A percentile compares a stretch with the other conserved stretches of the same genome.
Conservation (phyloP, 2,113 vertebrate species). For the Pteronura brasiliensis region DNA sequence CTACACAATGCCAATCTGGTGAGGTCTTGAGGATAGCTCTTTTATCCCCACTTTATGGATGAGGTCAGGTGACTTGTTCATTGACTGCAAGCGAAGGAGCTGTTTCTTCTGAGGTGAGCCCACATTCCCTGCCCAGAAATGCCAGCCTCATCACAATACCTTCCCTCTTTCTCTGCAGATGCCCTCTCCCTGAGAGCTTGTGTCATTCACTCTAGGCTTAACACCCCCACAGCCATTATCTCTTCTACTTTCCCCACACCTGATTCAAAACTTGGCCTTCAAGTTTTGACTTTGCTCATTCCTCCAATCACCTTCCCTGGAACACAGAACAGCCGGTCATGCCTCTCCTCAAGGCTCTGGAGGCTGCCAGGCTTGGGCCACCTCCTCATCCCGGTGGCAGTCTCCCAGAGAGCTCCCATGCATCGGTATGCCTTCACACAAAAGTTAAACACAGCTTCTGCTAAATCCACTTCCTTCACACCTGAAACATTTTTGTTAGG, state of each 20-base stretch:
- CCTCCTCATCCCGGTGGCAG: background rate
- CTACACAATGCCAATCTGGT: too few relatives aligned
- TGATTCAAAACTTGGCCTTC: background rate
- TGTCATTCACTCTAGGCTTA: accelerated
- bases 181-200: background rate
- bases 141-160: accelerated
- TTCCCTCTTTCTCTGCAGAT: accelerated
- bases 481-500: background rate
- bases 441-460: background rate
- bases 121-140: background rate
- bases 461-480: background rate
- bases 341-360: background rate
- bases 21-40: background rate
- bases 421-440: accelerated
- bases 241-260: background rate
- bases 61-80: background rate
- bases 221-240: background rate
- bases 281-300: background rate
- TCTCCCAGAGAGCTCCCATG: background rate
- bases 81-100: background rate
- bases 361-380: accelerated
- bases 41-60: background rate
- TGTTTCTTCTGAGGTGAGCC: background rate
- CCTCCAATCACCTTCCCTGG: background rate
- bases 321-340: accelerated